Evolutionary conservation across 2,113 vertebrate species (phyloP).

Genomic region (Dolichallabes microphthalmus): DNA sequence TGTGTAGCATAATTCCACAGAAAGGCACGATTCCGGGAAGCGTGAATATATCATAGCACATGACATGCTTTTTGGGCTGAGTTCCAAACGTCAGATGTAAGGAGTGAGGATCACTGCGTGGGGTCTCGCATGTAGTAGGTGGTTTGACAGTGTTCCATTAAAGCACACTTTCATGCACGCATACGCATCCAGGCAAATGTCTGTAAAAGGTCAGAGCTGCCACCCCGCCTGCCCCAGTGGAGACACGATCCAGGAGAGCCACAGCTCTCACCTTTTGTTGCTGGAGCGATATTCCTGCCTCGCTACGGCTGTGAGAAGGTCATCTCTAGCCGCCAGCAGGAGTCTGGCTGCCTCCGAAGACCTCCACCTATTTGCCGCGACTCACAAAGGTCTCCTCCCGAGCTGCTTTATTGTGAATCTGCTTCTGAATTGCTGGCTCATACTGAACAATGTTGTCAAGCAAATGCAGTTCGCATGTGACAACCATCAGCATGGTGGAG

Average conservation of each 20-base stretch:
- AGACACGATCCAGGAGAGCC: slow-evolving; percentile 41
- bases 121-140: slow-evolving; percentile 44
- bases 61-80: slow-evolving; percentile 1
- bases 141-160: slow-evolving; percentile 42
- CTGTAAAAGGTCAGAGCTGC: slow-evolving; percentile 61
- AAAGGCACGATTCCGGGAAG: background rate
- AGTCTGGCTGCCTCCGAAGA: slow-evolving; percentile 35
- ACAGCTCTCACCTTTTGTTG: slow-evolving; percentile 39
- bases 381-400: slow-evolving; percentile 62
- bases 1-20: slow-evolving; percentile 5
- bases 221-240: slow-evolving; percentile 49
- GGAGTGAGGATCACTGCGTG: slow-evolving; percentile 7
- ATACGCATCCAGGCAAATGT: slow-evolving; percentile 34
- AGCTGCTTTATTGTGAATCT: slow-evolving; percentile 41
- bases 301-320: slow-evolving; percentile 62
- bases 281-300: slow-evolving; percentile 51
- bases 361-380: slow-evolving; percentile 47
- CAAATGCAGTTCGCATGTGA: slow-evolving; percentile 5
- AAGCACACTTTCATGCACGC: slow-evolving; percentile 34
- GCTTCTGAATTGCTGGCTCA: slow-evolving; percentile 20
- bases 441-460: slow-evolving; percentile 42
- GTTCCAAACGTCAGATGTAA: slow-evolving; percentile 38
- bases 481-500: background rate
- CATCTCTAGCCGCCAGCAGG: slow-evolving; percentile 64
- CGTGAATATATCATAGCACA: slow-evolving; percentile 21